These are phyloP conservation scores for Leptestheria dahalacensis DNA, from an alignment of 1,140 invertebrate genomes.

Conservation along the genomic window DNA sequence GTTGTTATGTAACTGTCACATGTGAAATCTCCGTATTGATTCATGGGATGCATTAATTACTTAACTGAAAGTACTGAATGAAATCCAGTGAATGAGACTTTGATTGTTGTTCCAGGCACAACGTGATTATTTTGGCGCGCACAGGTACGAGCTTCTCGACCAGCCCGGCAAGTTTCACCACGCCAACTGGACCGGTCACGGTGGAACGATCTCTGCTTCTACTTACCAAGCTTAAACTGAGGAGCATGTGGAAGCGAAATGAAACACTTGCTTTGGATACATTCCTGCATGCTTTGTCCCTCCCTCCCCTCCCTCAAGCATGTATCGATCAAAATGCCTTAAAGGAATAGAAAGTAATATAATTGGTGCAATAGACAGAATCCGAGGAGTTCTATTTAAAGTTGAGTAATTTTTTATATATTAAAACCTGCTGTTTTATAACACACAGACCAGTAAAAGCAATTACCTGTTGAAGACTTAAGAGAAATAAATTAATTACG, in stretches of 20 bases:
- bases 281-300: neutral
- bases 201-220: constrained; percentile 88
- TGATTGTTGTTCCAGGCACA: constrained; percentile 56
- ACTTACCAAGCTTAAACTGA: constrained; percentile 71
- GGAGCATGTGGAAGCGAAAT: neutral
- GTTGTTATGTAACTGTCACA: neutral
- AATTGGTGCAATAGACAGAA: no score
- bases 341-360: no score
- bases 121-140: constrained; percentile 96
- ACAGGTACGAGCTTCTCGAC: constrained; percentile 84
- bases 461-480: no score
- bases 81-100: neutral
- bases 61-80: neutral
- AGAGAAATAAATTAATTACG: no score
- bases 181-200: constrained; percentile 98
- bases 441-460: no score
- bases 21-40: no score
- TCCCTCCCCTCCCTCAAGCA: no score
- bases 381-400: no score
- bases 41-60: neutral
- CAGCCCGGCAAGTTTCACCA: constrained; percentile 83
- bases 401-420: no score
- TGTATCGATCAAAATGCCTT: no score
- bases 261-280: neutral
- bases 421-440: no score